These are phyloP conservation scores for Onychorhynchus coronatus DNA, from an alignment of 2,113 vertebrate genomes.

Conservation along the genomic window DNA sequence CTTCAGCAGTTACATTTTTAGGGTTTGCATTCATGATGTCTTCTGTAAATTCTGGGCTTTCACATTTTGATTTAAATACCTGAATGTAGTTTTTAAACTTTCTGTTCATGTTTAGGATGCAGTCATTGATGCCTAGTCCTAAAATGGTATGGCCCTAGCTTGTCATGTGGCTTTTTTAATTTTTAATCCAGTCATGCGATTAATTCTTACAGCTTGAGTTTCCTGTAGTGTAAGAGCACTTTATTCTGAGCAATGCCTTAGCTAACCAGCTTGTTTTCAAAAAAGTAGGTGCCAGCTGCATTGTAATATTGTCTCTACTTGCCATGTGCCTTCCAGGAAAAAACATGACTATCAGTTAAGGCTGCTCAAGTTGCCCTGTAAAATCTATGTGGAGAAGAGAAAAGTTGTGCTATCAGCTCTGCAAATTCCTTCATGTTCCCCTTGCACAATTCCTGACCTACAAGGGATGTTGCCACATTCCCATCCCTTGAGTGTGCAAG, in stretches of 20 bases:
- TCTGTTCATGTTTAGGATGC: neutral
- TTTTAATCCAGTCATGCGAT: neutral
- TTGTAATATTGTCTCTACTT: neutral
- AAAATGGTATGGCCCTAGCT: neutral
- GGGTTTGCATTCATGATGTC: neutral
- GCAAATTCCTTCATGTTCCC: neutral
- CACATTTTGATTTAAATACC: neutral
- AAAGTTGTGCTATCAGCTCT: neutral
- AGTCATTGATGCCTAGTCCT: neutral
- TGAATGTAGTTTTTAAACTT: neutral
- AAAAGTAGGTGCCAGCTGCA: neutral
- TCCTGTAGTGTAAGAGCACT: neutral
- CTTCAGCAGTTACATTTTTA: neutral
- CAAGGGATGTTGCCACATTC: neutral
- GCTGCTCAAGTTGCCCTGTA: neutral
- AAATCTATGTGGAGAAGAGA: neutral
- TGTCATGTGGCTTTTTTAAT: neutral
- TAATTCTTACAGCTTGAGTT: neutral
- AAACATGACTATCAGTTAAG: neutral
- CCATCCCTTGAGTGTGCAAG: neutral
- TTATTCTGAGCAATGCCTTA: neutral
- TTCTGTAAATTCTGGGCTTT: neutral
- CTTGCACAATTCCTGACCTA: neutral
- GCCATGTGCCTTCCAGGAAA: neutral
- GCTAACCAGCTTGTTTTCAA: neutral